These are phyloP conservation scores for Agonopterix arenella DNA, from an alignment of 2,888 invertebrate genomes.

Conservation along the genomic window DNA sequence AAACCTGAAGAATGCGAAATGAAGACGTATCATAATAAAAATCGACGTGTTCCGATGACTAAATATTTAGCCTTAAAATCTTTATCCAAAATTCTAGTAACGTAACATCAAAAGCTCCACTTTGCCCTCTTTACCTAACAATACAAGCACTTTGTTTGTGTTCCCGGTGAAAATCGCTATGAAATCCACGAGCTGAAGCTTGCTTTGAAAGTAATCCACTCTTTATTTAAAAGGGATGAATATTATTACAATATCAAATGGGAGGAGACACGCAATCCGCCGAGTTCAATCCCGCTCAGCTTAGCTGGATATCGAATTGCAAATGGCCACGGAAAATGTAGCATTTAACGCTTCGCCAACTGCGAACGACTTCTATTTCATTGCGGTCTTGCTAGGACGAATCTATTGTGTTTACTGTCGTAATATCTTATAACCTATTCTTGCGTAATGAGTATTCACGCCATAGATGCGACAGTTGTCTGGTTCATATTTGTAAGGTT, in stretches of 20 bases:
- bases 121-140: not conserved
- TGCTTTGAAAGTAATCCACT: slow-evolving; percentile 30
- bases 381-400: slow-evolving; percentile 33
- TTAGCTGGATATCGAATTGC: slow-evolving; percentile 71
- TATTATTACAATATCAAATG: slow-evolving; percentile 57
- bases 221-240: slow-evolving; percentile 49
- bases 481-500: no score
- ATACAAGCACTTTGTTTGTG: slow-evolving; percentile 2
- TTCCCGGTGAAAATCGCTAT: slow-evolving; percentile 2
- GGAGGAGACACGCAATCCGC: slow-evolving; percentile 49
- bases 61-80: not conserved
- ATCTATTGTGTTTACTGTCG: slow-evolving; percentile 12
- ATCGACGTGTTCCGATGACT: no score
- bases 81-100: not conserved
- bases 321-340: slow-evolving; percentile 69
- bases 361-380: slow-evolving; percentile 52
- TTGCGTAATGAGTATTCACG: no score
- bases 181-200: slow-evolving; percentile 6
- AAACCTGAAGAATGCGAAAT: no score
- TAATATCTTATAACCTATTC: no score
- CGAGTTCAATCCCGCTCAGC: slow-evolving; percentile 59
- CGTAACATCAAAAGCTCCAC: not conserved
- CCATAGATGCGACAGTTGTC: no score
- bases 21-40: no score
- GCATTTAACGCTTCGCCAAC: slow-evolving; percentile 69